Evolutionary conservation across 2,888 invertebrate genomes (phyloP).

Genomic region (Lordiphosa andalusiaca): DNA sequence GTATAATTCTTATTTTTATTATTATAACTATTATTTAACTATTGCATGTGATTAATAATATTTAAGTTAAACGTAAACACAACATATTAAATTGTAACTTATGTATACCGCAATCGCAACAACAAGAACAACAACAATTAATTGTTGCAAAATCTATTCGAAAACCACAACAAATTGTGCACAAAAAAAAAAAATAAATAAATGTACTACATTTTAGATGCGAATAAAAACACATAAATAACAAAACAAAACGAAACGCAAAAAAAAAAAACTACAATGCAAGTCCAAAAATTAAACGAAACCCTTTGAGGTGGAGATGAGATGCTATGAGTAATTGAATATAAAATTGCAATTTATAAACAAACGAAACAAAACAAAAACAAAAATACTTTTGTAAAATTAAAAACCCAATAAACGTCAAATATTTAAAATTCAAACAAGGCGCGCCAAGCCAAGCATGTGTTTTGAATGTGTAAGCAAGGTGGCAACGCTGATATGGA

Average conservation of each 20-base stretch:
- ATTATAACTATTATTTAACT: slow-evolving; percentile 69
- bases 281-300: slow-evolving; percentile 32
- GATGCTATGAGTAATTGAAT: slow-evolving; percentile 27
- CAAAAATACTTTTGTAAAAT: slow-evolving; percentile 57
- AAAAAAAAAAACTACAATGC: slow-evolving; percentile 32
- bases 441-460: neutral
- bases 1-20: slow-evolving; percentile 63
- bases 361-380: slow-evolving; percentile 5
- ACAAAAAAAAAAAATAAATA: slow-evolving; percentile 46
- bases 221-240: slow-evolving; percentile 66
- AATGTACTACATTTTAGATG: slow-evolving; percentile 65
- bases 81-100: slow-evolving; percentile 68
- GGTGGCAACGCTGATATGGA: neutral
- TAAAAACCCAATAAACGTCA: slow-evolving; percentile 53
- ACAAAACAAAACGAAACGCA: slow-evolving; percentile 37
- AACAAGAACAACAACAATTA: slow-evolving; percentile 36
- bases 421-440: slow-evolving; percentile 49
- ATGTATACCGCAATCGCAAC: slow-evolving; percentile 62
- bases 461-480: neutral
- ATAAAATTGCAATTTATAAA: slow-evolving; percentile 41
- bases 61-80: slow-evolving; percentile 74
- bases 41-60: slow-evolving; percentile 79
- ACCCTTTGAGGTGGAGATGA: slow-evolving; percentile 39
- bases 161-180: slow-evolving; percentile 60
- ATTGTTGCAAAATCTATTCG: slow-evolving; percentile 48